phyloP scores from a whole-genome alignment of 2,888 invertebrate genomes.

The Thecophora atra region DNA sequence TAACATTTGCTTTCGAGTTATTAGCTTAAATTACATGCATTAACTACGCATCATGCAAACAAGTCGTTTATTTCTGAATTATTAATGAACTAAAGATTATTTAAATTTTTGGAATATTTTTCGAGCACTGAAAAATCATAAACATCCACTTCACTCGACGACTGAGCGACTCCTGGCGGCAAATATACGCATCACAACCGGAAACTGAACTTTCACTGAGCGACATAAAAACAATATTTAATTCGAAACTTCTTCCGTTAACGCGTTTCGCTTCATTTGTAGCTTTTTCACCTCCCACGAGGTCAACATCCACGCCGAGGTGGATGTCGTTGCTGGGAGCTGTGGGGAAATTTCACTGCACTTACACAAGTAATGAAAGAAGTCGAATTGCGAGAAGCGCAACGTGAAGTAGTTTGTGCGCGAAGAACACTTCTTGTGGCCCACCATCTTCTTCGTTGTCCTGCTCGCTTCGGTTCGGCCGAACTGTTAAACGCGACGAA shows the following conservation, averaged over 20 bases:
- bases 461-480: too few species aligned
- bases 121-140: too few species aligned
- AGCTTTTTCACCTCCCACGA: not conserved
- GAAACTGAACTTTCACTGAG: too few species aligned
- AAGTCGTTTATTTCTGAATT: not conserved
- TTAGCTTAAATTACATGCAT: not conserved
- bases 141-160: too few species aligned
- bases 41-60: not conserved
- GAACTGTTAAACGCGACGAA: constrained; percentile 1
- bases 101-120: too few species aligned
- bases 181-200: too few species aligned
- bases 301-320: not conserved
- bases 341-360: constrained; percentile 27
- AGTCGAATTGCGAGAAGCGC: constrained; percentile 58
- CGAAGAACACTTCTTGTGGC: constrained; percentile 56
- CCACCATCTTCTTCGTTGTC: constrained; percentile 54
- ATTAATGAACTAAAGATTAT: too few species aligned
- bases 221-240: too few species aligned
- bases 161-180: too few species aligned
- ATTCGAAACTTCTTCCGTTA: not conserved
- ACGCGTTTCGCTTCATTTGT: not conserved
- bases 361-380: constrained; percentile 59
- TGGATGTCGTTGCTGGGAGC: too few species aligned
- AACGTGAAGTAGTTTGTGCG: constrained; percentile 58
- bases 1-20: not conserved